Percentiles rank a stretch among this genome's conserved stretches.
Conservation (phyloP, 2,888 invertebrate genomes). For the Drosophila sordidula region DNA sequence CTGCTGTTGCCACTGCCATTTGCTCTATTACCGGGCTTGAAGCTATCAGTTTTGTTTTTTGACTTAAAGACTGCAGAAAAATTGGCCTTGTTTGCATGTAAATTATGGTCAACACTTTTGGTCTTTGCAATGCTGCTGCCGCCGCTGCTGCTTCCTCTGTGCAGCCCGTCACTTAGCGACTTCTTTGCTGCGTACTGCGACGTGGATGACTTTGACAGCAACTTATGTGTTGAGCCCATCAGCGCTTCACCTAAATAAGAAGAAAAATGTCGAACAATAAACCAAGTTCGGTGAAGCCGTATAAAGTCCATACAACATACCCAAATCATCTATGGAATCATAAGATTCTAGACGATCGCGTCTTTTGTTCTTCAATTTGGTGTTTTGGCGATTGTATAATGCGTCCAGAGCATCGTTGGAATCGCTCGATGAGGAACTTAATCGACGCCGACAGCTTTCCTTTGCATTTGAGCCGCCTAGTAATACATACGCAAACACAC, state of each 20-base stretch:
- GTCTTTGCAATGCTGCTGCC: conserved; percentile 6
- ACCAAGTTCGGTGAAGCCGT: not conserved
- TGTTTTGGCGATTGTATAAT: conserved; percentile 46
- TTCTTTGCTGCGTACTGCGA: conserved; percentile 16
- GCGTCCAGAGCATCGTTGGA: conserved; percentile 60
- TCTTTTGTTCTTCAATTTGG: conserved; percentile 37
- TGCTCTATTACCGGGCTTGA: not conserved
- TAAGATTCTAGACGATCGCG: conserved; percentile 58
- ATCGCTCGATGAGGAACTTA: conserved; percentile 60
- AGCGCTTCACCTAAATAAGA: conserved; percentile 44
- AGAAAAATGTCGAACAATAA: not conserved
- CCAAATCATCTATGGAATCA: conserved; percentile 76
- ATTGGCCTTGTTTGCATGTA: conserved; percentile 6
- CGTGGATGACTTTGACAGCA: conserved; percentile 25
- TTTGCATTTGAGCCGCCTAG: conserved; percentile 25
- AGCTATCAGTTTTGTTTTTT: conserved; percentile 6
- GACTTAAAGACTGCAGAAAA: conserved; percentile 5
- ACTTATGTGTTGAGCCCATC: conserved; percentile 42
- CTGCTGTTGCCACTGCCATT: conserved; percentile 37
- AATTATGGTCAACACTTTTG: conserved; percentile 12
- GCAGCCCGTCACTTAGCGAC: conserved; percentile 5
- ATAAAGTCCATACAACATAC: conserved; percentile 39
- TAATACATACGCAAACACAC: not conserved
- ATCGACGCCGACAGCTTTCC: conserved; percentile 15
- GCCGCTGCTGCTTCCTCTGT: conserved; percentile 7